Evolutionary conservation across 1,140 invertebrate genomes (phyloP), one percentile per base, ranked within the genome.

Genomic region (Propsilocerus akamusi): DNA sequence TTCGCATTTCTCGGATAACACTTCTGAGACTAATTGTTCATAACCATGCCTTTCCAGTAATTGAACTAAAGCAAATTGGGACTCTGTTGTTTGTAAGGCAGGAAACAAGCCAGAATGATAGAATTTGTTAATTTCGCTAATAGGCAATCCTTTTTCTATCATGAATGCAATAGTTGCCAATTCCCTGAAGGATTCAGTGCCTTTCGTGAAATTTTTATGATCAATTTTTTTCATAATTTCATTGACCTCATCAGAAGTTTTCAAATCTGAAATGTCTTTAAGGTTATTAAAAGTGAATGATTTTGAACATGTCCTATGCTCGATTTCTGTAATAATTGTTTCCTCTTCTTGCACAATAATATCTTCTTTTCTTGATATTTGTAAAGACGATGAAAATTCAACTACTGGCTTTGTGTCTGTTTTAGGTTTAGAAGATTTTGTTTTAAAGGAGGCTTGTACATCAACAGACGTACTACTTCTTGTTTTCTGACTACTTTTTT

Each of bases 31-130:
- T 5, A 88, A 63, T 1, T 83, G 72, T 7, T 80, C 81, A 57
- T 86, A 76, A 2, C 86, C 85, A 64, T 83, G 77, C 23, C 83
- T 71, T 59, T 88, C 85, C 0, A 88, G 83, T 32, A 88, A 68
- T 56, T 83, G 81, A 3, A 90, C 83, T 53, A 88, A 68, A 11
- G 85, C 83, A 28, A 81, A 79, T 66, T 88, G 85, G 1, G 83
- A 80, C 56, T 84, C 77, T 1, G 84, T 82, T 5, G 80, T 78
- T 56, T 75, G 73, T 26, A 88, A 61, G 26, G 83, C 75, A 24
- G 84, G 83, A 57, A 88, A 88, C 55, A 80, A 76, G 54, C 85
- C 75, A 12, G 84, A 77, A 55, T 81, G 75, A 56, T 86, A 86
- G 28, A 83, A 68, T 51, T 78, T 76, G 51, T 78, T 82, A 28